Evolutionary conservation across 1,140 invertebrate species (phyloP), one percentile per base, ranked within the genome.

Genomic region (Pogonomyrmex barbatus): DNA sequence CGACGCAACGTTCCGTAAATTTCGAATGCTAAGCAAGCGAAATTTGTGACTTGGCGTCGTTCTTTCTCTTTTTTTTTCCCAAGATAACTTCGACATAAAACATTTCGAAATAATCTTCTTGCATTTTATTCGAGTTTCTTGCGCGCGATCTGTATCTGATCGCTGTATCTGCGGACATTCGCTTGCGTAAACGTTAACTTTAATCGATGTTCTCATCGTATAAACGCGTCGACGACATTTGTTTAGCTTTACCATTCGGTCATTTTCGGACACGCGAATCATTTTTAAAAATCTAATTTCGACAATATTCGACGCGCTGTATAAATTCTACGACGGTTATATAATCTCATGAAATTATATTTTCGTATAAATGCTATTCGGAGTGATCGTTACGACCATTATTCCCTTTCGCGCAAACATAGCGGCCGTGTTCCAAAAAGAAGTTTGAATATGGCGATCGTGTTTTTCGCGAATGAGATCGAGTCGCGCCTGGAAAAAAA

Each of bases 191-290:
- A 24, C 24, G 2, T 45, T 56, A 33, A 39, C 36, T 58, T 58
- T 42, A 4, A 76, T 30, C 73, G 70, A 60, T 76, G 73, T 33
- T 76, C 54, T 58, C 73, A 60, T 45, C 33, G 33, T 42, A 39
- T 39, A 56, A 24, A 56, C 39, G 12, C 39, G 54, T 60, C 39
- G 56, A 8, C 24, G 36, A 2, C 24, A n/a, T 30, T 52, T 2
- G 24, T 24, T 24, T 24, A 24, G 24, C 24, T 24, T 24, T 24
- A 24, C 5, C 54, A 17, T 58, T 42, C 58, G 30, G 39, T 42
- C 42, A 77, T 17, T 62, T 60, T 77, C 47, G 42, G 24, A 62
- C 62, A 76, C 3, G 12, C 12, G 12, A 50, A 2, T 33, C 39
- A 6, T 12, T 30, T 42, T 12, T 2, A 54, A 2, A 4, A n/a